A percentile compares a stretch with the other conserved stretches of the same genome.
These are phyloP conservation scores for Bicyclus anynana DNA, from an alignment of 1,140 invertebrate species.

Conservation along the genomic window DNA sequence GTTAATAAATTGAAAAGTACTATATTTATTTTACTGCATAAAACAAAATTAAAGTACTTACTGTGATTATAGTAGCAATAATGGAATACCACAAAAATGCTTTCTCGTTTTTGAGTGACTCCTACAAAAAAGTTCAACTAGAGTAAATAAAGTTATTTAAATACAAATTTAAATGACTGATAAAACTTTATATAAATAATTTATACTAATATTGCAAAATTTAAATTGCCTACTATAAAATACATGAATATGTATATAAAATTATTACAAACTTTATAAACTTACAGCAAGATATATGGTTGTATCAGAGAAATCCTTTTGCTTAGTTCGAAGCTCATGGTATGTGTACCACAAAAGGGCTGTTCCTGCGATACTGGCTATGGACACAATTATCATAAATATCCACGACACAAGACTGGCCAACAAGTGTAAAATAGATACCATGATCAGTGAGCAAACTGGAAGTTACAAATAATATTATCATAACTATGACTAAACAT, in stretches of 20 bases:
- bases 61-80: constrained; percentile 91
- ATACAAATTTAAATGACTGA: too few species aligned
- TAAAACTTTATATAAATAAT: too few species aligned
- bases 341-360: constrained; percentile 93
- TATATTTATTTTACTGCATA: too few species aligned
- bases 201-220: too few species aligned
- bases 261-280: neutral
- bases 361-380: constrained; percentile 87
- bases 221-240: too few species aligned
- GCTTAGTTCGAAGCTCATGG: constrained; percentile 83
- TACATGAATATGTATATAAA: neutral
- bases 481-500: neutral
- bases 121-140: constrained; percentile 77
- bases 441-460: constrained; percentile 90
- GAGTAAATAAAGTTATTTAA: neutral
- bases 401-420: constrained; percentile 91
- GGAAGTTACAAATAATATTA: constrained; percentile 47
- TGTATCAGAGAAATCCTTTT: constrained; percentile 79
- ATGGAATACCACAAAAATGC: constrained; percentile 91
- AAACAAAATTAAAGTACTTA: constrained; percentile 74
- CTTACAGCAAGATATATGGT: constrained; percentile 56
- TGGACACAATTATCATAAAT: constrained; percentile 87
- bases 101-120: constrained; percentile 90
- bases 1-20: too few species aligned
- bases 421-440: constrained; percentile 90